These are phyloP conservation scores for Eledona agricola DNA, from an alignment of 2,888 invertebrate species.

Conservation along the genomic window DNA sequence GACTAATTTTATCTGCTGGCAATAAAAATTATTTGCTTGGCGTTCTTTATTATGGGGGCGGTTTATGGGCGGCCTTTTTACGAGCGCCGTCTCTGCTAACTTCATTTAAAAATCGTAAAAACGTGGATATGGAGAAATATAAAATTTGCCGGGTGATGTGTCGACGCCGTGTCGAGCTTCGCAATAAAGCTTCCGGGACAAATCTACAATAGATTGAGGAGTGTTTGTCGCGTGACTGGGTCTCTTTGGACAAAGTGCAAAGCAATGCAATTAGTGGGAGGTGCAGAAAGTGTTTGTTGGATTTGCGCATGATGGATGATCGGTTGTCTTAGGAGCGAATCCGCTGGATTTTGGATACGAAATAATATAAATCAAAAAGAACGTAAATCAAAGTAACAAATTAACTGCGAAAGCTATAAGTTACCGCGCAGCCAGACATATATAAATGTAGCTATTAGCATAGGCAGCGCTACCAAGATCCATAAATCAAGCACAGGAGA, in stretches of 20 bases:
- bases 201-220: too few species aligned
- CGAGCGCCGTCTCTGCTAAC: slow-evolving; percentile 37
- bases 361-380: slow-evolving; percentile 54
- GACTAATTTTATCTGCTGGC: slow-evolving; percentile 18
- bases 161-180: too few species aligned
- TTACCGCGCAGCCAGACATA: slow-evolving; percentile 59
- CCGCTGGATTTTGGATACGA: slow-evolving; percentile 17
- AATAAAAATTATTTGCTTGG: slow-evolving; percentile 7
- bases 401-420: slow-evolving; percentile 63
- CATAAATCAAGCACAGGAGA: slow-evolving; percentile 63
- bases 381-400: slow-evolving; percentile 64
- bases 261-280: too few species aligned
- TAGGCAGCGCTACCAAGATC: slow-evolving; percentile 61
- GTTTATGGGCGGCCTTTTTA: slow-evolving; percentile 28
- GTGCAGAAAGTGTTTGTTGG: too few species aligned
- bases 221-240: too few species aligned
- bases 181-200: too few species aligned
- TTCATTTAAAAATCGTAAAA: slow-evolving; percentile 42
- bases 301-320: too few species aligned
- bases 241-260: too few species aligned
- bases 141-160: too few species aligned
- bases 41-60: not conserved
- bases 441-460: slow-evolving; percentile 64
- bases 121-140: too few species aligned
- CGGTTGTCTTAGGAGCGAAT: slow-evolving; percentile 3